Base-by-base conservation (phyloP, 92 coral and sea anemone genomes). In the Parazoanthus swiftii region DNA sequence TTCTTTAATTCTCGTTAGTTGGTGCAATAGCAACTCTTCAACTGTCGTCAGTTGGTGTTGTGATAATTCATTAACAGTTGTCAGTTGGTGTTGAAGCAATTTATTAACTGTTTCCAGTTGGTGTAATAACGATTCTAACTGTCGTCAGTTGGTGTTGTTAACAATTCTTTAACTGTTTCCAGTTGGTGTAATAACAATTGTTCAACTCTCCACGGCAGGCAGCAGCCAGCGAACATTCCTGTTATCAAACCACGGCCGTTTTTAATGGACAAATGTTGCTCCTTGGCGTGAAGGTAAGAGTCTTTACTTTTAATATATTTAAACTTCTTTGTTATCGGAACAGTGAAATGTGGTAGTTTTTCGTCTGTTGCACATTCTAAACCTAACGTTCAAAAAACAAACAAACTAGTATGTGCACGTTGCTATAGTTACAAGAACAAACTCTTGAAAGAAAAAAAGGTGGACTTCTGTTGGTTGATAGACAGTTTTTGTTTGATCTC, bases 181-280 rank as follows among this genome's bases (percentile, higher is more conserved):
- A 51, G 16, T 51, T 51, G 58, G 6, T 51, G 0, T 46, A 4
- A 13, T 51, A 13, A 51, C 39, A 23, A 8, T 29, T 71, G 5
- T 36, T 70, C 20, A 8, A 16, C 26, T 23, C 18, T 42, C 43
- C 46, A 42, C 82, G 54, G 8, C 50, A 95, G 98, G 98, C 95
- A 13, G 93, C 95, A 13, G 98, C 99, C 13, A 96, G 99, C 89
- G 99, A 96, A 35, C 96, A 96, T 81, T 95, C 99, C 5, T 96
- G 99, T 86, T 96, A 96, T 75, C 99, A 96, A 81, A 93, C 99
- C 33, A 91, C 91, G 21, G 90, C 76, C 29, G 95, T 95, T 23
- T 96, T 93, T 65, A 96, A 96, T 92, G 98, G 98, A 37, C 99
- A 96, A 81, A 91, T 92, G 86, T 79, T 96, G 20, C 88, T 96